phyloP scores from a whole-genome alignment of 2,113 vertebrate species.

The Athene cunicularia region DNA sequence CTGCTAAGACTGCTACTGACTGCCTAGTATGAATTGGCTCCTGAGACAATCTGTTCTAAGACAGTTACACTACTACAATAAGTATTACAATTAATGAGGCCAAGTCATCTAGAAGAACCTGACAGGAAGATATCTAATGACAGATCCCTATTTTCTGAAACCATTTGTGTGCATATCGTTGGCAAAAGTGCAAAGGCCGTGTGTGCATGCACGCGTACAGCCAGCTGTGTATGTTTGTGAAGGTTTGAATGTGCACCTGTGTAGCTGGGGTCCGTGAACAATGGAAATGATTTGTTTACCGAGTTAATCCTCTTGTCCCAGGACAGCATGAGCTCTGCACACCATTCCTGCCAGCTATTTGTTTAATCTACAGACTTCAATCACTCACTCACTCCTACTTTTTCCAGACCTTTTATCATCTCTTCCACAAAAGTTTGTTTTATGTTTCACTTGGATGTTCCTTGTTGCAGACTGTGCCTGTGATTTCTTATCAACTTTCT shows the following conservation, averaged over 20 bases:
- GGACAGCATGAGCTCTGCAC: neutral
- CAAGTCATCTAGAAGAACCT: neutral
- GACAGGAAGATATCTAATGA: neutral
- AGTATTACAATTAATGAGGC: neutral
- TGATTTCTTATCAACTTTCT: neutral
- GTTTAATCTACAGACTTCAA: neutral
- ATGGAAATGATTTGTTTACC: rapidly evolving
- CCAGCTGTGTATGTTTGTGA: too few relatives aligned
- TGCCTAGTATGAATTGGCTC: neutral
- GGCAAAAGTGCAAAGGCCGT: neutral
- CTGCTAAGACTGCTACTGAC: neutral
- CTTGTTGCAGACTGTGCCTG: neutral
- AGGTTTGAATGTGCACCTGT: neutral
- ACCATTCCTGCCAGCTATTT: neutral
- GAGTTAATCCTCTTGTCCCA: neutral
- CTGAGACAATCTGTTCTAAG: neutral
- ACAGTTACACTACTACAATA: neutral
- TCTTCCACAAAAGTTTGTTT: neutral
- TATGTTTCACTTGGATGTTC: neutral
- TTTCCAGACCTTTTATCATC: neutral
- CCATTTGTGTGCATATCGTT: neutral
- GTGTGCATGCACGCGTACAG: too few relatives aligned
- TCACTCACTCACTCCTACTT: neutral
- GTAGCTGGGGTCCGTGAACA: neutral
- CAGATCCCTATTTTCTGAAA: neutral